These are phyloP conservation scores for Zaprionus africanus DNA, from an alignment of 1,140 invertebrate species.

Conservation along the genomic window DNA sequence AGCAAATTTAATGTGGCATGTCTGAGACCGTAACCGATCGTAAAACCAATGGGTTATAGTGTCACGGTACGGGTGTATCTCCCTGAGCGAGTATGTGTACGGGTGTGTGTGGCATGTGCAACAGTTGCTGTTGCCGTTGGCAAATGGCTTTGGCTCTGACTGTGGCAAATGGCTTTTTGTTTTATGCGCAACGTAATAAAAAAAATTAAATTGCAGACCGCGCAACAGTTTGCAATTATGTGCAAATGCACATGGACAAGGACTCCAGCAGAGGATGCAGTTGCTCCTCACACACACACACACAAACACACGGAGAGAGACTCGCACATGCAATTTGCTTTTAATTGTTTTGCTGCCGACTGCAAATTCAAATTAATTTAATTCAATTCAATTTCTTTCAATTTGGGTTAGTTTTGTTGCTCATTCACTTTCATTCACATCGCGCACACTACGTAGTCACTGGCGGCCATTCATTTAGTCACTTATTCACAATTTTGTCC, in stretches of 20 bases:
- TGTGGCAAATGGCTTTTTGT: slow-evolving; percentile 46
- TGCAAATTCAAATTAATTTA: slow-evolving; percentile 38
- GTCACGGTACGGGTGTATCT: slow-evolving; percentile 29
- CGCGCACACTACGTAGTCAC: slow-evolving; percentile 43
- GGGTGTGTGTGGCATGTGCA: slow-evolving; percentile 50
- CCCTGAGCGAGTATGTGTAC: slow-evolving; percentile 20
- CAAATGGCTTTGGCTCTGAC: slow-evolving; percentile 15
- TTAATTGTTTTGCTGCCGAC: slow-evolving; percentile 57
- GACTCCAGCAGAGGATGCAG: background rate
- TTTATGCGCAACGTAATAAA: slow-evolving; percentile 58
- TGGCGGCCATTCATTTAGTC: slow-evolving; percentile 35
- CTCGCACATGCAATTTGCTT: slow-evolving; percentile 42
- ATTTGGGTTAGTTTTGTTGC: slow-evolving; percentile 53
- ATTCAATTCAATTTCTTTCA: slow-evolving; percentile 42
- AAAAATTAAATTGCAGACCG: slow-evolving; percentile 58
- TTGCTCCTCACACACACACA: background rate
- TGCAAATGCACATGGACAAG: slow-evolving; percentile 54
- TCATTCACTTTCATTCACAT: slow-evolving; percentile 30
- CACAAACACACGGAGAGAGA: background rate
- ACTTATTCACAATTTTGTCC: slow-evolving; percentile 34
- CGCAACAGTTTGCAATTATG: slow-evolving; percentile 82
- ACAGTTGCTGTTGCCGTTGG: slow-evolving; percentile 57
- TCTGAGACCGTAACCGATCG: slow-evolving; percentile 63
- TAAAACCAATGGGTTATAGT: slow-evolving; percentile 68
- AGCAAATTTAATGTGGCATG: slow-evolving; percentile 69